A percentile compares a stretch with the other conserved stretches of the same genome.
Conservation (phyloP, 2,888 invertebrate species). For the Stenolophus ochropezus region DNA sequence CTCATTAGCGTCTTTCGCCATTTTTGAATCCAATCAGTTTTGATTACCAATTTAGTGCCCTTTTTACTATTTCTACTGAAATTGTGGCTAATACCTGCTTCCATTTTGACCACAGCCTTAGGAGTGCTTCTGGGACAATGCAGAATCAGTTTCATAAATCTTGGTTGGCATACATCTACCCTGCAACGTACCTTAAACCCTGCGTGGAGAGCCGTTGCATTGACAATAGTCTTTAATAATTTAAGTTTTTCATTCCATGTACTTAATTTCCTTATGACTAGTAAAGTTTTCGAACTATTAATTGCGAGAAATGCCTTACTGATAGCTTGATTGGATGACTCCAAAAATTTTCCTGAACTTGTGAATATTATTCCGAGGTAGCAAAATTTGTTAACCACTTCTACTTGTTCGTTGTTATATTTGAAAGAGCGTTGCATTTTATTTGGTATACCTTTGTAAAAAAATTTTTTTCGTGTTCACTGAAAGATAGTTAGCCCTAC, state of each 20-base stretch:
- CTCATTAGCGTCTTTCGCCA: not conserved
- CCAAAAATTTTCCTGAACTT: constrained; percentile 9
- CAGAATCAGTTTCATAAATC: not conserved
- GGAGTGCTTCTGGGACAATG: not conserved
- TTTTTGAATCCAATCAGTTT: not conserved
- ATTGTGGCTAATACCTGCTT: not conserved
- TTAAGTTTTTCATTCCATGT: not conserved
- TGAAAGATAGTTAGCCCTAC: not conserved
- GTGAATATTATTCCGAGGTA: not conserved
- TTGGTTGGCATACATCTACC: not conserved
- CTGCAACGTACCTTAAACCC: not conserved
- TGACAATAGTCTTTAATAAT: not conserved
- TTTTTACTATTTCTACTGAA: not conserved
- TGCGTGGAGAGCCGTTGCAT: not conserved
- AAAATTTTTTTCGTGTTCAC: not conserved
- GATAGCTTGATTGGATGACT: not conserved
- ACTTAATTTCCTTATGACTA: not conserved
- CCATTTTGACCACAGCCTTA: not conserved
- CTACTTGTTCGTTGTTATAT: not conserved
- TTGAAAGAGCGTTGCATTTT: not conserved
- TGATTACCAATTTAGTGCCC: not conserved
- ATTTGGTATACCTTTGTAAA: not conserved
- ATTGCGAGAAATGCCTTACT: not conserved
- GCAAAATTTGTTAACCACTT: not conserved
- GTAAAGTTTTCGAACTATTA: not conserved